Base-by-base conservation (phyloP, 35 echinoderm and acorn worm genomes). In the Hemicentrotus pulcherrimus region DNA sequence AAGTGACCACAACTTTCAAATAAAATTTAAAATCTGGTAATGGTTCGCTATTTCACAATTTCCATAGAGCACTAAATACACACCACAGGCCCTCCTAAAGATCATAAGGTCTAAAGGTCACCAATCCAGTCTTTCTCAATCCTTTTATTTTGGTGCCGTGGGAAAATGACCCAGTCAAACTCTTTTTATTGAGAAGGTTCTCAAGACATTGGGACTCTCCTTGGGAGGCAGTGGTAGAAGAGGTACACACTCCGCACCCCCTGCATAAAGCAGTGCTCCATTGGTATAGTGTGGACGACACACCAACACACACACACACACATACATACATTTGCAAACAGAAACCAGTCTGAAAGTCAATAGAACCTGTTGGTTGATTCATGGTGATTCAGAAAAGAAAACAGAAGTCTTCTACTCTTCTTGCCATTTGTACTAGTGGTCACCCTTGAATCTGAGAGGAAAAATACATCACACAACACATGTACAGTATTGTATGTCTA, bases 141-240 rank as follows among this genome's bases (percentile, higher is more conserved):
- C 65, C 65, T 78, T n/a, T 78, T 78, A 78, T 90, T 47, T 90
- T 90, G 88, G 88, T 90, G 88, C 88, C 88, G 88, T 90, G 88
- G 88, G 88, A 90, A 90, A 90, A 90, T 90, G 88, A 90, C 88
- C 88, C 31, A 47, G 32, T 90, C 88, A 78, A 78, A 78, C 65
- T 78, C 24, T 28, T 78, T 78, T 78, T 28, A 78, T 78, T 78
- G 65, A 22, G 9, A 78, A 28, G 22, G 19, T 78, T 78, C 65
- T 78, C 65, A 78, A 78, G 65, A 78, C 65, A 28, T 78, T 55
- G 18, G 65, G 65, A 28, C 0, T 10, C 2, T 14, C 7, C 52
- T 2, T 41, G 52, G 10, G 19, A 18, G 28, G 65, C 65, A 78
- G 65, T 28, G 65, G 65, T 78, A 70, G 24, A 0, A 70, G 12